phyloP scores from a whole-genome alignment of 92 coral and sea anemone species.

The Scolanthus callimorphus region DNA sequence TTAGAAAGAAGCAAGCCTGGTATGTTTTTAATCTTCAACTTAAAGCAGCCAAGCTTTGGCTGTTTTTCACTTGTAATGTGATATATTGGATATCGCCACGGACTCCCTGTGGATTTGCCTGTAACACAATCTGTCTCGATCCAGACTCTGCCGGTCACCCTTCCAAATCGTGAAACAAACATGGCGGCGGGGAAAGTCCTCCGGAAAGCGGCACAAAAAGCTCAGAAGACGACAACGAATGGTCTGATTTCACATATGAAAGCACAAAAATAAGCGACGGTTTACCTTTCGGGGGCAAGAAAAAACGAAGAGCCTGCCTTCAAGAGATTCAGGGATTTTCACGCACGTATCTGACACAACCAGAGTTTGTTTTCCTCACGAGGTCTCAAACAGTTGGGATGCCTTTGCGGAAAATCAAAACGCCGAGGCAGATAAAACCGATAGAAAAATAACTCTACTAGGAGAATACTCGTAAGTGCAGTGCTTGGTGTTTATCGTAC shows the following conservation, averaged over 20 bases:
- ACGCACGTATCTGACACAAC: conserved; percentile 17
- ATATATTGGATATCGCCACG: too few relatives aligned
- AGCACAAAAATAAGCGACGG: background rate
- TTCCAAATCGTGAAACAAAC: conserved; percentile 24
- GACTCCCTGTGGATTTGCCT: too few relatives aligned
- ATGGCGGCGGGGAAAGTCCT: conserved; percentile 64
- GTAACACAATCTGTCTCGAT: too few relatives aligned
- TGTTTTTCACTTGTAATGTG: too few relatives aligned
- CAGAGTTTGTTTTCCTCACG: conserved; percentile 21
- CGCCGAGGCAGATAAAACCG: background rate
- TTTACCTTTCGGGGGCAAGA: background rate
- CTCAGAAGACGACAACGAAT: conserved; percentile 48
- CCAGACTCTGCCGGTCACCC: too few relatives aligned
- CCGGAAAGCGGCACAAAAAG: conserved; percentile 27
- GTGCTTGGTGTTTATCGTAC: background rate
- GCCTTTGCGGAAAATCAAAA: background rate
- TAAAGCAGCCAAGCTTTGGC: too few relatives aligned
- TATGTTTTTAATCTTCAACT: too few relatives aligned
- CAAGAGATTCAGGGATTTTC: conserved; percentile 27
- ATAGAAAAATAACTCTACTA: background rate
- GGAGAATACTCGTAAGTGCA: conserved; percentile 1
- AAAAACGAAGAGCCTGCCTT: conserved; percentile 17
- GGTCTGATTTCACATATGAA: conserved; percentile 58
- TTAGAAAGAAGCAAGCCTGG: too few relatives aligned
- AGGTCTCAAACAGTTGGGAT: background rate